phyloP scores from a whole-genome alignment of 2,888 invertebrate genomes.

The Lumbricus terrestris region DNA sequence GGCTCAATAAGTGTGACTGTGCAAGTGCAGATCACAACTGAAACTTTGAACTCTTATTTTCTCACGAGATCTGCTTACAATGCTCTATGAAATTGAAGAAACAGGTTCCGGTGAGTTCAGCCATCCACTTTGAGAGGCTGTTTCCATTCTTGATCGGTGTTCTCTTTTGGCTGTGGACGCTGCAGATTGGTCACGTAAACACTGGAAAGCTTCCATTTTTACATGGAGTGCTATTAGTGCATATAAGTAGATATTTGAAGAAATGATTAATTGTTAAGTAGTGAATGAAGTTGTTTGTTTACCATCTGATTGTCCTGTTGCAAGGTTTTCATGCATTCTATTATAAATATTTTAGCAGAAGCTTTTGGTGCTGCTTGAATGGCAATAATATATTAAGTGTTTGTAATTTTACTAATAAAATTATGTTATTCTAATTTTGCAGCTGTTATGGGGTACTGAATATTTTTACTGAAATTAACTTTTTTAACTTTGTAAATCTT shows the following conservation, averaged over 20 bases:
- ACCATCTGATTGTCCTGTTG: neutral
- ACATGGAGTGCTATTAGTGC: neutral
- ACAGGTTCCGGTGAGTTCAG: too few relatives aligned
- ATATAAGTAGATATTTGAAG: neutral
- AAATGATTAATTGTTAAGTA: neutral
- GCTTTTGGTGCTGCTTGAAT: neutral
- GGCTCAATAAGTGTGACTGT: too few relatives aligned
- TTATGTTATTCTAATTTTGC: neutral
- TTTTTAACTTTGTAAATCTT: neutral
- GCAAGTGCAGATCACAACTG: neutral
- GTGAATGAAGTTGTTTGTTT: neutral
- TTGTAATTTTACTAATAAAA: too few relatives aligned
- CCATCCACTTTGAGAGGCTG: neutral
- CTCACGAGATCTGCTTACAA: neutral
- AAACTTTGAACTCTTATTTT: neutral
- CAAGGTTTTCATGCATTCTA: neutral
- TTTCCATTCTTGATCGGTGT: neutral
- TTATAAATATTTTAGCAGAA: too few relatives aligned
- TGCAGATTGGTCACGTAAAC: neutral
- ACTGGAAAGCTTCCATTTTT: neutral
- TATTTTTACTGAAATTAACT: neutral
- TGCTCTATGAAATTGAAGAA: too few relatives aligned
- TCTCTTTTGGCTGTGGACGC: neutral
- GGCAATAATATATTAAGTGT: neutral
- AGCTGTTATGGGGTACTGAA: neutral